Base-by-base conservation (phyloP, 2,797 vertebrate genomes). In the Pantherophis vulpinus region DNA sequence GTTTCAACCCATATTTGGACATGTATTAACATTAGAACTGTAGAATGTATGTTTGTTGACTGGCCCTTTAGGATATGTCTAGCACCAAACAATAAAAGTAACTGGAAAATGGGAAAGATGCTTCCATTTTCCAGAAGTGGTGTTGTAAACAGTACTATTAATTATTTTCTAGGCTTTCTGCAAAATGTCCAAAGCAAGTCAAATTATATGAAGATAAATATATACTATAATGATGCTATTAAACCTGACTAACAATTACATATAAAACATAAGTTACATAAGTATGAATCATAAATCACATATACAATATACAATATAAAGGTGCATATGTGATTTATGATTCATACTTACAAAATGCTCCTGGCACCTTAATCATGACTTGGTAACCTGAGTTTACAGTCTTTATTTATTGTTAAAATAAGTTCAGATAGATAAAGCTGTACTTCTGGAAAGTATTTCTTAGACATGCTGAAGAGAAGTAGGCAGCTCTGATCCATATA, bases 1-100 rank as follows among this genome's bases (percentile, higher is more conserved):
- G 16, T n/a, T 93, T 96, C 93, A 88, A 92, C 92, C 18, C 88
- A 95, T 94, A 95, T 94, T 96, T 93, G 96, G 95, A 95, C 96
- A 96, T 94, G 94, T 96, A 93, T 92, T 59, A 59, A 94, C 94
- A 90, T 92, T 0, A 59, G 74, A 47, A 94, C 92, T 96, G 90
- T 94, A 90, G 61, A 18, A 2, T 14, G 2, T 4, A 94, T 89
- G 83, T 87, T 32, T 94, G 63, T 63, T 91, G n/a, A 23, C 93
- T 90, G 54, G 89, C 92, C 86, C 91, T 91, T 91, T 87, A 92
- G 61, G 59, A 93, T 88, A 13, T 12, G 42, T 92, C 54, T 47
- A 42, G 90, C n/a, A 90, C n/a, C 92, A 87, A 94, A 54, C 29
- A 94, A n/a, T 93, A 79, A 55, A 54, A 93, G n/a, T 92, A 74